These are phyloP conservation scores for Chaetura pelagica DNA, from an alignment of 2,113 vertebrate genomes.

Conservation along the genomic window DNA sequence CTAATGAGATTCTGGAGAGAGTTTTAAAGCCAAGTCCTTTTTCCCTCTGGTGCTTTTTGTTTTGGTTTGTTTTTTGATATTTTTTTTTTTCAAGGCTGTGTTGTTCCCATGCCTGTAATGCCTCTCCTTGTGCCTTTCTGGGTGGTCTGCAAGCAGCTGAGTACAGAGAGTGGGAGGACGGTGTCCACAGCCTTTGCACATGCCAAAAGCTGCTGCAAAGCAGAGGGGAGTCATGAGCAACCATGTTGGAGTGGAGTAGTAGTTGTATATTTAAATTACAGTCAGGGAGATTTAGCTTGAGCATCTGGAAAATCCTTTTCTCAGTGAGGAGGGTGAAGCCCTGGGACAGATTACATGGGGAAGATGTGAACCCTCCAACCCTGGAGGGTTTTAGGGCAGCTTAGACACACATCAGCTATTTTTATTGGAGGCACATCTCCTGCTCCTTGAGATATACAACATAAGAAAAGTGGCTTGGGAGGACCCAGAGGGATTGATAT, in stretches of 20 bases:
- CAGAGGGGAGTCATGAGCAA: background rate
- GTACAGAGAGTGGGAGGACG: background rate
- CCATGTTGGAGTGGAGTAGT: background rate
- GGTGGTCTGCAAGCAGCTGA: background rate
- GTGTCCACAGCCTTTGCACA: background rate
- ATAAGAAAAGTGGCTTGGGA: background rate
- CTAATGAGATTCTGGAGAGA: background rate
- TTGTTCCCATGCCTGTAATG: background rate
- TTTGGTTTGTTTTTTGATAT: background rate
- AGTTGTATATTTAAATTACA: background rate
- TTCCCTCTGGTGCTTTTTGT: background rate
- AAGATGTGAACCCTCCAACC: background rate
- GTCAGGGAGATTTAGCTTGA: background rate
- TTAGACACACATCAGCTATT: background rate
- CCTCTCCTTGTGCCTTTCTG: background rate
- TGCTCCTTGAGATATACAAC: background rate
- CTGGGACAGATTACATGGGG: background rate
- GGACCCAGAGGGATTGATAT: background rate
- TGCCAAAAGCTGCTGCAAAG: background rate
- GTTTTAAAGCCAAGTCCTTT: background rate
- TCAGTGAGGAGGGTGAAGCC: background rate
- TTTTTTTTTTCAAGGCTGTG: background rate
- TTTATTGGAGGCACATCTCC: background rate
- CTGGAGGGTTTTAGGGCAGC: background rate
- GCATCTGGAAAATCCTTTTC: constrained; percentile 5